Conservation (phyloP, 2,888 invertebrate genomes). For the Torymus aiolomorphi region DNA sequence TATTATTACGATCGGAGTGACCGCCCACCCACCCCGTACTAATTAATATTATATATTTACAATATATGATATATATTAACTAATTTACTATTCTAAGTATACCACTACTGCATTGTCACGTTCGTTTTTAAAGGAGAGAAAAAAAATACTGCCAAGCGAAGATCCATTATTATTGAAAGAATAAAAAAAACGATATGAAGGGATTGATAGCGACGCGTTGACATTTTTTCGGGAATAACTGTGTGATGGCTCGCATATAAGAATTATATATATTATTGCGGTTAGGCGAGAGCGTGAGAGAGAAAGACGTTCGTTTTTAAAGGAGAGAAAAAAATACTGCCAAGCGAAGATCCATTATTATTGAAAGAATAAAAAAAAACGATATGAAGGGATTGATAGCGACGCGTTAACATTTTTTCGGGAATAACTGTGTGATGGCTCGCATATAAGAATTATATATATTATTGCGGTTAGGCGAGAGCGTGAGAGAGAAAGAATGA, state of each 20-base stretch:
- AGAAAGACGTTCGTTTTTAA: conserved; percentile 71
- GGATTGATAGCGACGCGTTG: conserved; percentile 65
- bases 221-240: conserved; percentile 41
- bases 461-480: conserved; percentile 52
- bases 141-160: conserved; percentile 72
- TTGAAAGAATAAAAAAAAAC: conserved; percentile 53
- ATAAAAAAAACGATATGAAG: conserved; percentile 33
- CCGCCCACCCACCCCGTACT: conserved; percentile 73
- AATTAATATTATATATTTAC: conserved; percentile 60
- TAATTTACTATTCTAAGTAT: conserved; percentile 69
- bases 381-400: conserved; percentile 64
- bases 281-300: conserved; percentile 9
- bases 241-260: no score
- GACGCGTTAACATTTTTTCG: conserved; percentile 54
- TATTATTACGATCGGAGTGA: conserved; percentile 72
- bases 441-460: neutral
- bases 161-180: conserved; percentile 67
- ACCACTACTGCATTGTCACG: conserved; percentile 76
- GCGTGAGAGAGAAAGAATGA: no score
- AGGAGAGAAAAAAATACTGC: conserved; percentile 65
- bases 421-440: neutral
- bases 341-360: conserved; percentile 72
- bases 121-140: conserved; percentile 65
- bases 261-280: conserved; percentile 40
- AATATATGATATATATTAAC: conserved; percentile 54